Evolutionary conservation across 2,113 vertebrate genomes (phyloP).

Genomic region (Merops nubicus): DNA sequence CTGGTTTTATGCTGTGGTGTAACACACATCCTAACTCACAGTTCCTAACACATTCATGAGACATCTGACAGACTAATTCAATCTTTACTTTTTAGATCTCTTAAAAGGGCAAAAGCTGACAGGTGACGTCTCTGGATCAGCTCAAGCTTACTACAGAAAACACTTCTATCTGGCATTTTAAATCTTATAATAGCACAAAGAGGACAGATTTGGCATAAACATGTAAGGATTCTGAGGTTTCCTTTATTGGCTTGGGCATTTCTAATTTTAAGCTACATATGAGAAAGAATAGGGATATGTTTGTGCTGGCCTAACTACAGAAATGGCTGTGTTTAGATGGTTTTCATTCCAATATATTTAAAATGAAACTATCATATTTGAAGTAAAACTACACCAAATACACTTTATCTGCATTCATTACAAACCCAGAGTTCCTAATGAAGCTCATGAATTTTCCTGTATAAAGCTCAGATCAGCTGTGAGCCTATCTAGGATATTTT

Average conservation of each 20-base stretch:
- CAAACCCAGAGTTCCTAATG: background rate
- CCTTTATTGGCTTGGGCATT: background rate
- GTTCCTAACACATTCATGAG: background rate
- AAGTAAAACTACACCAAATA: background rate
- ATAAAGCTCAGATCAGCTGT: background rate
- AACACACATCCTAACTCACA: background rate
- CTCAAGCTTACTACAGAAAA: background rate
- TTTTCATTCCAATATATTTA: background rate
- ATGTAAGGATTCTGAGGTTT: background rate
- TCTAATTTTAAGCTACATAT: background rate
- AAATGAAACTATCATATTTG: background rate
- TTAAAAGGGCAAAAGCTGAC: background rate
- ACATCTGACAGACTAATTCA: background rate
- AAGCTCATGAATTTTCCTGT: background rate
- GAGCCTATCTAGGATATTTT: background rate
- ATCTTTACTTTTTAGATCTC: background rate
- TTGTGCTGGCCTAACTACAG: conserved; percentile 30
- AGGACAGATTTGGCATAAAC: background rate
- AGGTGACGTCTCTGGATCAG: background rate
- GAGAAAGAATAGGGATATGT: background rate
- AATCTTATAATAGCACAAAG: background rate
- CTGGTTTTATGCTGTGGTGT: background rate
- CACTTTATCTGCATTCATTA: background rate
- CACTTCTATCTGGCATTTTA: background rate
- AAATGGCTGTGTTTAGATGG: background rate